Evolutionary conservation across 2,888 invertebrate genomes (phyloP).

Genomic region (Odontocolon sp.): DNA sequence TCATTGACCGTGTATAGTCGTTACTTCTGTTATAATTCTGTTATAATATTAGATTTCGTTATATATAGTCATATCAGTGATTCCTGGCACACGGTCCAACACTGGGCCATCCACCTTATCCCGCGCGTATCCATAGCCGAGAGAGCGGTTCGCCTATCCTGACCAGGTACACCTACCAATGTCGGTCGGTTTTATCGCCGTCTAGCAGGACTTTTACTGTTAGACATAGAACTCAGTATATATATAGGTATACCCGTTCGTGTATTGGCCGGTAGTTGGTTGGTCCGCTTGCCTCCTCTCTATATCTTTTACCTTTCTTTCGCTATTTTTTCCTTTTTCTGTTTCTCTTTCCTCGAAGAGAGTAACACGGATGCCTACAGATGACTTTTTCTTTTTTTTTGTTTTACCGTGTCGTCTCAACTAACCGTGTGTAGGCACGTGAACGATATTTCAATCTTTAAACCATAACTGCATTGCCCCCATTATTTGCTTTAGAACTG

Average conservation of each 20-base stretch:
- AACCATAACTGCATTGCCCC: no score
- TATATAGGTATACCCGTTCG: no score
- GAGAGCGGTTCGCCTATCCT: constrained; percentile 42
- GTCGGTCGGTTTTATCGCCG: constrained; percentile 68
- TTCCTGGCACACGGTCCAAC: no score
- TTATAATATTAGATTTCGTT: no score
- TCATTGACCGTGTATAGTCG: no score
- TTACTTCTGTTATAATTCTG: no score
- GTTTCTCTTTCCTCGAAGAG: not conserved
- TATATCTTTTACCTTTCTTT: constrained; percentile 4
- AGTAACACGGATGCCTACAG: constrained; percentile 28
- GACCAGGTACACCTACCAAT: constrained; percentile 57
- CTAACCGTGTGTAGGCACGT: no score
- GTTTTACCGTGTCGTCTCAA: not conserved
- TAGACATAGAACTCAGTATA: constrained; percentile 59
- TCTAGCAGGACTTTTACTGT: constrained; percentile 74
- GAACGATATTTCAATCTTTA: no score
- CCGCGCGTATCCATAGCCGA: no score
- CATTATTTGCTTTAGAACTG: no score
- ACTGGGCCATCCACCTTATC: no score
- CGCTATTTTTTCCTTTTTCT: constrained; percentile 20
- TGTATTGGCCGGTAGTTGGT: constrained; percentile 10
- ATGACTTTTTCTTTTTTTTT: constrained; percentile 27
- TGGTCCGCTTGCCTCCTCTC: constrained; percentile 28
- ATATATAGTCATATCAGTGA: no score